Base-by-base conservation (phyloP, 2,797 vertebrate genomes). In the Miichthys miiuy region DNA sequence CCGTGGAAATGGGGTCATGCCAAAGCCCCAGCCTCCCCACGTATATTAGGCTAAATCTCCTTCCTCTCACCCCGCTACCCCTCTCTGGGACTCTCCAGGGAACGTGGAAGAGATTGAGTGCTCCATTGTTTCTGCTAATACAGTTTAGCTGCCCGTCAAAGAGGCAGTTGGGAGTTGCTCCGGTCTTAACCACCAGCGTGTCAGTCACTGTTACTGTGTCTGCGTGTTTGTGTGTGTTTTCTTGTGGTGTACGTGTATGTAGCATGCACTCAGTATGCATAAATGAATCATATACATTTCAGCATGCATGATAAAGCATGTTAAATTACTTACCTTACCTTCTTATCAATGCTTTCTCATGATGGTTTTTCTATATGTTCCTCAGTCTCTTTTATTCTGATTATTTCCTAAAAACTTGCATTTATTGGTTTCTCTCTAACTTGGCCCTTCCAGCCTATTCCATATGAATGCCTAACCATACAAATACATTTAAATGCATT, bases 51-150 rank as follows among this genome's bases (percentile, higher is more conserved):
- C 87, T 77, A 87, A 86, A 87, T 86, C 90, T 88, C 88, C 77
- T 76, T 81, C 87, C 73, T 82, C 82, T 92, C 85, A 75, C 80
- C 84, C 80, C 73, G 11, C 85, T 80, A 64, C 66, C 83, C 80
- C 81, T 68, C 68, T 73, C 65, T 17, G 82, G 74, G 64, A 81
- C 80, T 90, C 87, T 88, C 85, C 34, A 0, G 85, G 86, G 90
- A 91, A 66, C 14, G 30, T 21, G 74, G 84, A 62, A 16, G 79
- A 92, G 91, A 94, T 93, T 93, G 91, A 93, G 91, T 83, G 84
- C 79, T 89, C 84, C 86, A 91, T 93, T 93, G 92, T 94, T 94
- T 92, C 92, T 82, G 85, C 75, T 93, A 93, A 92, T 92, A 89
- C 78, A 77, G 81, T 92, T 92, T 89, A 91, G 91, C 92, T 92